A percentile compares a stretch with the other conserved stretches of the same genome.
phyloP scores from a whole-genome alignment of 2,888 invertebrate genomes.

The Tipula lateralis region DNA sequence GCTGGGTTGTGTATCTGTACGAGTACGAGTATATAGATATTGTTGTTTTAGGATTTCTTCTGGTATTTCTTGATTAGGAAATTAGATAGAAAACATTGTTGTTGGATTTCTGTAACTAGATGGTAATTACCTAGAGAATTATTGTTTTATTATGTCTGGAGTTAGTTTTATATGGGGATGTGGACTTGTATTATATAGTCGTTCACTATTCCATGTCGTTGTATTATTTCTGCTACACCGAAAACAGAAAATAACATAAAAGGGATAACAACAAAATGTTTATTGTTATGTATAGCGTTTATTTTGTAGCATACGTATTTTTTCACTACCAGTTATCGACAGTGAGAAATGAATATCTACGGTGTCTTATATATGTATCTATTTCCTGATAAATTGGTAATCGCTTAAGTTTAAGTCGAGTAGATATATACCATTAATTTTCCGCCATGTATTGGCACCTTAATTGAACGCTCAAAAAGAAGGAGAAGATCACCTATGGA shows the following conservation, averaged over 20 bases:
- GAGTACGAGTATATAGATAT: not conserved
- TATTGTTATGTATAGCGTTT: no score
- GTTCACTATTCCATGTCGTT: not conserved
- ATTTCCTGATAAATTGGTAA: no score
- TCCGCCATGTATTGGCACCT: no score
- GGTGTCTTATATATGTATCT: no score
- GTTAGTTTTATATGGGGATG: not conserved
- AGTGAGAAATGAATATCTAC: no score
- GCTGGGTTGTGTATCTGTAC: not conserved
- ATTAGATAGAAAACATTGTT: conserved; percentile 2
- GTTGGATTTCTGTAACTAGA: conserved; percentile 1
- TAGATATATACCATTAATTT: no score
- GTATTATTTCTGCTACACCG: not conserved
- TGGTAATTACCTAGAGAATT: conserved; percentile 19
- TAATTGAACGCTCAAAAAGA: no score
- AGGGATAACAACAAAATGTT: not conserved
- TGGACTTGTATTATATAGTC: not conserved
- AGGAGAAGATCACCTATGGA: no score
- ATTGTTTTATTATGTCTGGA: conserved; percentile 24
- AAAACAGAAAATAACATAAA: not conserved
- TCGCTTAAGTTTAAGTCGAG: no score
- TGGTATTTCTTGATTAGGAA: conserved; percentile 1
- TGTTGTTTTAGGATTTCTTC: conserved; percentile 19
- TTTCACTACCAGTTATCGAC: no score
- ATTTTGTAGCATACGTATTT: no score